These are phyloP conservation scores for Polyommatus iphigenia DNA, from an alignment of 2,888 invertebrate genomes.

Conservation along the genomic window DNA sequence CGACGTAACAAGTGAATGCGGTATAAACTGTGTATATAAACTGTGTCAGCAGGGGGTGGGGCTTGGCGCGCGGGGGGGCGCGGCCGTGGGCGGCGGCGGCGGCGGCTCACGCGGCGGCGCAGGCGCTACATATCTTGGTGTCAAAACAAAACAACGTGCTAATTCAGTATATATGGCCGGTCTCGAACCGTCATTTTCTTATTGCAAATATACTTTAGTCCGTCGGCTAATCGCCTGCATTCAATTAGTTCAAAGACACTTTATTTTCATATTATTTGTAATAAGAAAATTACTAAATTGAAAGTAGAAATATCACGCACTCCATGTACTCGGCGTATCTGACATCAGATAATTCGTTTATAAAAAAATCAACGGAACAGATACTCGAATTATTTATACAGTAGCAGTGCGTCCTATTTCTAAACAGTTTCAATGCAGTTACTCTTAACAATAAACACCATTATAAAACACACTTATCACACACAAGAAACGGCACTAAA, in stretches of 20 bases:
- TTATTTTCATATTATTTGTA: not conserved
- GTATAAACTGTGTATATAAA: conserved; percentile 21
- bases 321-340: not conserved
- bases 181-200: conserved; percentile 25
- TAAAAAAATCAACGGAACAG: not conserved
- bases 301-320: conserved; percentile 17
- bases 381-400: not conserved
- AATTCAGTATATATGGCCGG: conserved; percentile 14
- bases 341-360: not conserved
- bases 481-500: conserved; percentile 22
- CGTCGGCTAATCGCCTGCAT: not conserved
- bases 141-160: conserved; percentile 33
- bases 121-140: conserved; percentile 33
- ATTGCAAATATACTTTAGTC: conserved; percentile 10
- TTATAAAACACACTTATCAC: not conserved
- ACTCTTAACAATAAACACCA: not conserved
- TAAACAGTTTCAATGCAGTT: conserved; percentile 13
- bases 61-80: conserved; percentile 2
- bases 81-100: conserved; percentile 11
- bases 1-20: conserved; percentile 19
- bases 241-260: not conserved
- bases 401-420: conserved; percentile 17
- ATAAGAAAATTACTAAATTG: conserved; percentile 13
- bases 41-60: not conserved
- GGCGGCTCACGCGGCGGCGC: conserved; percentile 18